phyloP scores from a whole-genome alignment of 2,888 invertebrate species.

The Chymomyza fuscimana region DNA sequence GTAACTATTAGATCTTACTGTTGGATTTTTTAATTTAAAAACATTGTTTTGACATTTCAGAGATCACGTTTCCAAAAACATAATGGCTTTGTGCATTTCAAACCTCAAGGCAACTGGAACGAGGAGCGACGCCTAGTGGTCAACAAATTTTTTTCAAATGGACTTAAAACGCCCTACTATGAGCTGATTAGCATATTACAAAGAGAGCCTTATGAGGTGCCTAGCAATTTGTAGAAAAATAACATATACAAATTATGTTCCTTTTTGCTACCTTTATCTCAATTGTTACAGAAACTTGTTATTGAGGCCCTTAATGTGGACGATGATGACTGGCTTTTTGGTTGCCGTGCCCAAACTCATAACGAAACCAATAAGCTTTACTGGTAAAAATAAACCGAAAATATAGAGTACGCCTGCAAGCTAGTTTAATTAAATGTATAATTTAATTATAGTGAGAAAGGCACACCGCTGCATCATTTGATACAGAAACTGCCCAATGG shows the following conservation, averaged over 20 bases:
- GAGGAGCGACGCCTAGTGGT: slow-evolving; percentile 81
- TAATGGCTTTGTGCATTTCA: slow-evolving; percentile 6
- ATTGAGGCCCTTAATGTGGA: slow-evolving; percentile 86
- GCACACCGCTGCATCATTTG: slow-evolving; percentile 82
- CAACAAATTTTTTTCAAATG: slow-evolving; percentile 69
- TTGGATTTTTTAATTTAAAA: background rate
- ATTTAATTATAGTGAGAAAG: slow-evolving; percentile 75
- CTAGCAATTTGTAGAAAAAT: too few relatives aligned
- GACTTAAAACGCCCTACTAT: slow-evolving; percentile 65
- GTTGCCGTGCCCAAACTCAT: slow-evolving; percentile 83
- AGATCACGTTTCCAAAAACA: slow-evolving; percentile 29
- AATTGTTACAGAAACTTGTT: slow-evolving; percentile 77
- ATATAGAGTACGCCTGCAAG: background rate
- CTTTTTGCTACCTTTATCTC: background rate
- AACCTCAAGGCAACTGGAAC: slow-evolving; percentile 80
- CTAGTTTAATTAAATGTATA: background rate
- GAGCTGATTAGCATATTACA: slow-evolving; percentile 75
- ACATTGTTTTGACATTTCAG: slow-evolving; percentile 21
- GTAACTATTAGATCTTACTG: slow-evolving; percentile 43
- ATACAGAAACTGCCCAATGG: slow-evolving; percentile 82
- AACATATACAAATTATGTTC: background rate
- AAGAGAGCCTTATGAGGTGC: slow-evolving; percentile 67
- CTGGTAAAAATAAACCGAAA: slow-evolving; percentile 38
- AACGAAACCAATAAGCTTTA: slow-evolving; percentile 24
- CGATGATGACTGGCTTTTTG: slow-evolving; percentile 88